Percentiles rank a stretch among this genome's conserved stretches.
Conservation (phyloP, 2,113 vertebrate genomes). For the Pristiophorus japonicus region DNA sequence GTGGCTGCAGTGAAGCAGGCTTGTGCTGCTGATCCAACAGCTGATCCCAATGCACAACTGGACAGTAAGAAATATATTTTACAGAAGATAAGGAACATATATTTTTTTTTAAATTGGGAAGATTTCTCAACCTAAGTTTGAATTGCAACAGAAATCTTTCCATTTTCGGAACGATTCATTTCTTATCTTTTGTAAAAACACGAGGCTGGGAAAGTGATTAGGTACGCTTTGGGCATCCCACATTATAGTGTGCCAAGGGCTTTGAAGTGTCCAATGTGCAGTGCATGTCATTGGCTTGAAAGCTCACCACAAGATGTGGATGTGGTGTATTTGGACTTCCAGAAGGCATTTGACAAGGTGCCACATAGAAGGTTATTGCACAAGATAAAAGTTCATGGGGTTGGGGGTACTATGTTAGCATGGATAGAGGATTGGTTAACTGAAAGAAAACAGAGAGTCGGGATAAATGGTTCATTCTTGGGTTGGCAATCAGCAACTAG, state of each 20-base stretch:
- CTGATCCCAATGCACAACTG: background rate
- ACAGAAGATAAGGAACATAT: background rate
- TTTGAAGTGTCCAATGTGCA: background rate
- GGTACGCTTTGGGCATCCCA: background rate
- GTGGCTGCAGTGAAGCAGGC: too few relatives aligned
- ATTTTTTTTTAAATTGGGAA: background rate
- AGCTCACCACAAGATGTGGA: too few relatives aligned
- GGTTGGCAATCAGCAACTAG: too few relatives aligned
- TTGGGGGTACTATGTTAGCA: too few relatives aligned
- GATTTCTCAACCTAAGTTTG: background rate
- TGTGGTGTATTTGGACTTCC: too few relatives aligned
- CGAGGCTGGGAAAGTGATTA: background rate
- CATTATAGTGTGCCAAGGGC: background rate
- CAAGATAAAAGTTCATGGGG: too few relatives aligned
- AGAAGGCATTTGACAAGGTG: too few relatives aligned
- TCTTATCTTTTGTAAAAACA: background rate
- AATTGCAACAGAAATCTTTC: background rate
- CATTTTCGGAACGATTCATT: background rate
- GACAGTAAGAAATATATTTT: background rate
- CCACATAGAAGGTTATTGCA: too few relatives aligned
- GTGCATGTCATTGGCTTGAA: background rate
- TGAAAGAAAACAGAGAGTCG: too few relatives aligned
- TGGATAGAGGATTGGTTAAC: too few relatives aligned
- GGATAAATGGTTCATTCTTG: too few relatives aligned
- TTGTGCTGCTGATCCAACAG: background rate